A percentile compares a stretch with the other conserved stretches of the same genome.
Conservation (phyloP, 2,113 vertebrate species). For the Onychostruthus taczanowskii region DNA sequence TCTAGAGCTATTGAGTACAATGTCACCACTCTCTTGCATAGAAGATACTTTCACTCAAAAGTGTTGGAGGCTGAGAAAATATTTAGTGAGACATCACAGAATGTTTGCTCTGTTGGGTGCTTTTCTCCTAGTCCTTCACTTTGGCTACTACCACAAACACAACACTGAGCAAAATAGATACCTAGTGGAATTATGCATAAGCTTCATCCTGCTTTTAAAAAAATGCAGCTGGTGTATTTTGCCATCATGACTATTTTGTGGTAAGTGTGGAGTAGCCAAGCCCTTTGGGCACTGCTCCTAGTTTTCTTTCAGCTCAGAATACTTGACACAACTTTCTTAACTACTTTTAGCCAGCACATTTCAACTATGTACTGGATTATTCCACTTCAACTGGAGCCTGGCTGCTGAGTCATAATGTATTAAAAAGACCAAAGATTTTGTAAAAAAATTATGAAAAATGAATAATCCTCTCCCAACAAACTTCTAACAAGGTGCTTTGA, state of each 20-base stretch:
- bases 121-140: not conserved
- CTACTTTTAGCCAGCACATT: not conserved
- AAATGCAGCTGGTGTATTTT: not conserved
- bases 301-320: not conserved
- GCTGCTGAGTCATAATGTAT: not conserved
- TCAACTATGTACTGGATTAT: not conserved
- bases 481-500: not conserved
- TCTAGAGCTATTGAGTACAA: not conserved
- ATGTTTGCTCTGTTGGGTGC: not conserved
- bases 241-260: not conserved
- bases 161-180: not conserved
- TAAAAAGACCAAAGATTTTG: not conserved
- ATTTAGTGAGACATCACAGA: not conserved
- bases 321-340: not conserved
- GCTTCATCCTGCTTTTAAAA: not conserved
- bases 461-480: not conserved
- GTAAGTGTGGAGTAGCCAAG: not conserved
- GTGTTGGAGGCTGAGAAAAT: not conserved
- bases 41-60: not conserved
- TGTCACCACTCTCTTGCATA: not conserved
- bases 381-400: not conserved
- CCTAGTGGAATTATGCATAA: not conserved
- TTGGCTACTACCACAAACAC: not conserved
- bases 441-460: not conserved
- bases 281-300: not conserved